Conservation (phyloP, 2,113 vertebrate species). For the Bos taurus region DNA sequence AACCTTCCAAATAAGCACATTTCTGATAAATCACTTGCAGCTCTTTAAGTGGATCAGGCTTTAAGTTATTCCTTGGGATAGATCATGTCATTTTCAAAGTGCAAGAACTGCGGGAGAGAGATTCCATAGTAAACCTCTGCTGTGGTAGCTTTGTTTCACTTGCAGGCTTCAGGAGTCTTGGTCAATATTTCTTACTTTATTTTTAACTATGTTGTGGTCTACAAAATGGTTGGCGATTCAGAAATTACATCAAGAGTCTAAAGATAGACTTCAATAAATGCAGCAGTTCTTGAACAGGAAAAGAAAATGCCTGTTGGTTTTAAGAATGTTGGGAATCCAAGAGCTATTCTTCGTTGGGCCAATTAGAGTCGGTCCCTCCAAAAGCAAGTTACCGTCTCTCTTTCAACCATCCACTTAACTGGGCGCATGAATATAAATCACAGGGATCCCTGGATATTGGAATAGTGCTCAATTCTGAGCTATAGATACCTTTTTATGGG, state of each 20-base stretch:
- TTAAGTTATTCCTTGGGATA: conserved; percentile 62
- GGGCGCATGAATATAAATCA: background rate
- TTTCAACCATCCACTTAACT: background rate
- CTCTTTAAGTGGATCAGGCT: conserved; percentile 65
- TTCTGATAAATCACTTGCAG: conserved; percentile 87
- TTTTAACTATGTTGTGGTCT: conserved; percentile 40
- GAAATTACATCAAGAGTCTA: conserved; percentile 67
- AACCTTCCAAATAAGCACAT: conserved; percentile 86
- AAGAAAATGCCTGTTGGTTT: conserved; percentile 54
- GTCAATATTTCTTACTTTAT: conserved; percentile 61
- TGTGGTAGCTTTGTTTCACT: background rate
- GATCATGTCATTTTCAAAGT: conserved; percentile 60
- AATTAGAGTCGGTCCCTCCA: background rate
- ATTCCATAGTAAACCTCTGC: conserved; percentile 49
- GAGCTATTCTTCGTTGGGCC: background rate
- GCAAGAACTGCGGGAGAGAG: conserved; percentile 1
- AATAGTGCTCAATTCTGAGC: background rate
- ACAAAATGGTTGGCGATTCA: conserved; percentile 57
- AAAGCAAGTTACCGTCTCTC: background rate
- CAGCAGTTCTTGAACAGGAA: conserved; percentile 13
- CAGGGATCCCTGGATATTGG: background rate
- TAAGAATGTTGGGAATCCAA: conserved; percentile 27
- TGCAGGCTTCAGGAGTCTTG: conserved; percentile 43
- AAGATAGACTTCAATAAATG: conserved; percentile 61
- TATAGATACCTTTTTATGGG: background rate